phyloP scores from a whole-genome alignment of 2,797 vertebrate species.

The Rhinatrema bivittatum region DNA sequence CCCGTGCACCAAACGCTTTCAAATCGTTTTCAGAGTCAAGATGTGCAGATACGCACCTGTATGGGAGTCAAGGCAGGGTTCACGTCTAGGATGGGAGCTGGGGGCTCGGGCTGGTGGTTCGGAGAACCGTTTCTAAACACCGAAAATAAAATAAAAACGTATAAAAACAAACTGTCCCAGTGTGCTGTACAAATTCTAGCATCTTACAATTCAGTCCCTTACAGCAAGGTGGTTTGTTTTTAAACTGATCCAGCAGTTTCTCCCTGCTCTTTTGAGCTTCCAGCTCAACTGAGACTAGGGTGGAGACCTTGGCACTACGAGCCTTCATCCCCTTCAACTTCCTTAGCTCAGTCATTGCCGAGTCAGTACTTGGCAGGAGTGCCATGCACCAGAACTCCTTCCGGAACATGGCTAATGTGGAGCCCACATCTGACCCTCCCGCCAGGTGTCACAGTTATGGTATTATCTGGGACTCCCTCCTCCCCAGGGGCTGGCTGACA shows the following conservation, averaged over 20 bases:
- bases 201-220: no score
- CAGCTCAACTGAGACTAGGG: background rate
- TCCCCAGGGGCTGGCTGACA: no score
- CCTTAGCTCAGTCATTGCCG: no score
- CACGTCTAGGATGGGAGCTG: slow-evolving; percentile 76
- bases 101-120: slow-evolving; percentile 85
- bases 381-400: no score
- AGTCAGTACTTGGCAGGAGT: no score
- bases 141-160: slow-evolving; percentile 15
- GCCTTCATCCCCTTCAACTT: accelerated
- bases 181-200: no score
- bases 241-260: background rate
- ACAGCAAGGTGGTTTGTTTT: background rate
- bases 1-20: background rate
- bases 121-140: slow-evolving; percentile 82
- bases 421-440: no score
- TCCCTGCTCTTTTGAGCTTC: background rate
- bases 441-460: no score
- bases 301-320: no score
- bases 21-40: background rate
- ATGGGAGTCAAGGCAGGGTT: slow-evolving; percentile 46
- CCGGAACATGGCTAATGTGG: no score
- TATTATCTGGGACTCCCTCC: no score
- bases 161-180: slow-evolving; percentile 9
- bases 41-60: slow-evolving; percentile 1